Base-by-base conservation (phyloP, 2,888 invertebrate species). In the Andrena fulva region DNA sequence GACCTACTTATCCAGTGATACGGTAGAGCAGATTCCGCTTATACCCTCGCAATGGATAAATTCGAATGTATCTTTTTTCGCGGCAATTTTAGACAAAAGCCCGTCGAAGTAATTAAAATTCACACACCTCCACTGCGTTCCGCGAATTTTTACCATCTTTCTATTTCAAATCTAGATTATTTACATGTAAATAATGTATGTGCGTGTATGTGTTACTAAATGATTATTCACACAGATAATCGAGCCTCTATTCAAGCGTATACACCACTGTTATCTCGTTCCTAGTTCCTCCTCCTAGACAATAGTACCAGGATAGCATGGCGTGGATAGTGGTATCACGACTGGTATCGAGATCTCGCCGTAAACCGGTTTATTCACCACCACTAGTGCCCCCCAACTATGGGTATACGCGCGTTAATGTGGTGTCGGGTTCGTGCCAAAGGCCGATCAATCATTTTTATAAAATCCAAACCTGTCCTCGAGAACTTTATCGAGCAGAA, bases 1-100 rank as follows among this genome's bases (percentile, higher is more conserved):
- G 93, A 93, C 79, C 86, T 93, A 35, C 89, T 93, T 62, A 91
- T 93, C 71, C 89, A 92, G 60, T 92, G 75, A 90, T 3, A 12
- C n/a, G 67, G 71, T 68, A 54, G 35, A 63, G 62, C 52, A 66
- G 80, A 80, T 70, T 64, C 59, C 2, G 2, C 27, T 29, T 2
- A 29, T 24, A 10, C 42, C 24, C 10, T 16, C 10, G 12, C 0
- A 24, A 59, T 6, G 42, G 6, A 8, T 54, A 73, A 56, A 5
- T 5, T 12, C 20, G 1, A n/a, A 33, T 31, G 8, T 33, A 33
- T 33, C 8, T n/a, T 33, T 16, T 62, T 62, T n/a, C 33, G n/a
- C n/a, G 8, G 24, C 29, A 24, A 29, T 35, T 64, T 20, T 16
- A 2, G 42, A 42, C 0, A 16, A 42, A 24, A 24, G 33, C 12